Percentiles rank a stretch among this genome's conserved stretches.
These are phyloP conservation scores for Lepeophtheirus nordmannii DNA, from an alignment of 2,888 invertebrate genomes.

Conservation along the genomic window DNA sequence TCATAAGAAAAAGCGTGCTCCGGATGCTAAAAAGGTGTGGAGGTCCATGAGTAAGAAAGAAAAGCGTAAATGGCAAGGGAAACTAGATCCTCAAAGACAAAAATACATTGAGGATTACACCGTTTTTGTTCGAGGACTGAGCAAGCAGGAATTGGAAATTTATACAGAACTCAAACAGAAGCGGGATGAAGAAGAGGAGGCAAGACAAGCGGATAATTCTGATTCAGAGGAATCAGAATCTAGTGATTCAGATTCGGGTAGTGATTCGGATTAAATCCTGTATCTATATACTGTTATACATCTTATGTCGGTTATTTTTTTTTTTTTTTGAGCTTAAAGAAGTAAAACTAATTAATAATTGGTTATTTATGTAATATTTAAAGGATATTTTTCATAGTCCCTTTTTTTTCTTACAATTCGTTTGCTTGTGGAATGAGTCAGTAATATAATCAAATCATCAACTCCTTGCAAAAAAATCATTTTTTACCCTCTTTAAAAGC, in stretches of 20 bases:
- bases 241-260: neutral
- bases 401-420: too few species aligned
- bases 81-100: constrained; percentile 22
- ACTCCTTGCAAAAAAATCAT: too few species aligned
- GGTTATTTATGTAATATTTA: too few species aligned
- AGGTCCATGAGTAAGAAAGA: constrained; percentile 10
- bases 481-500: too few species aligned
- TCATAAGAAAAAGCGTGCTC: constrained; percentile 1
- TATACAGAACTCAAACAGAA: constrained; percentile 21
- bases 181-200: constrained; percentile 21
- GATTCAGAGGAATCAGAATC: constrained; percentile 7
- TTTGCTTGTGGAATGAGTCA: too few species aligned
- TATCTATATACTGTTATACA: too few species aligned
- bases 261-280: too few species aligned
- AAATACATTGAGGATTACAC: constrained; percentile 23
- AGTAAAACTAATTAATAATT: too few species aligned
- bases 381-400: too few species aligned
- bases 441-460: too few species aligned
- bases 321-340: too few species aligned
- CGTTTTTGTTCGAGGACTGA: constrained; percentile 22
- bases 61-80: constrained; percentile 16
- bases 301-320: too few species aligned
- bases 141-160: constrained; percentile 21
- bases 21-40: constrained; percentile 15
- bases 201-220: neutral